A percentile compares a stretch with the other conserved stretches of the same genome.
phyloP scores from a whole-genome alignment of 2,797 vertebrate genomes.

The Eurystomus glaucurus region DNA sequence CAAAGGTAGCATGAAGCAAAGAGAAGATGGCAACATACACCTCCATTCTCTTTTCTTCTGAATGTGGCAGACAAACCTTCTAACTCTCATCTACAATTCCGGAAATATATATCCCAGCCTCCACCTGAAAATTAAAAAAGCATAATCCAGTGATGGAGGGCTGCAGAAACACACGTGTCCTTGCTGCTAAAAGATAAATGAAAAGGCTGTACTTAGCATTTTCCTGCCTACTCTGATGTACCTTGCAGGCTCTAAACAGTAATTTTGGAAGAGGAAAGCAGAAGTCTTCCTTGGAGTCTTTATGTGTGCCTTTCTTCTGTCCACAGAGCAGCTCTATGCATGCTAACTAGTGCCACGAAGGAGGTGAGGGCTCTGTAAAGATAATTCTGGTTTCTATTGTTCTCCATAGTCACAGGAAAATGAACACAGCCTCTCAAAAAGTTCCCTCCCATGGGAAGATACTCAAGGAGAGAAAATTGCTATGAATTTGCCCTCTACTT shows the following conservation, averaged over 20 bases:
- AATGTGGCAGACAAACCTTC: neutral
- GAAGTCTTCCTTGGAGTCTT: neutral
- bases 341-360: neutral
- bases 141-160: neutral
- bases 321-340: constrained; percentile 46
- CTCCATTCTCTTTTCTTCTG: neutral
- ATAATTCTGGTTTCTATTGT: constrained; percentile 65
- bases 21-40: neutral
- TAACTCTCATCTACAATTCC: neutral
- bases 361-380: constrained; percentile 23
- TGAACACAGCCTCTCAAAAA: constrained; percentile 72
- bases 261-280: neutral
- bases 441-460: constrained; percentile 68
- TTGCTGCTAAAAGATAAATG: neutral
- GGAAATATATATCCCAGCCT: neutral
- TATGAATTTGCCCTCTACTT: constrained; percentile 74
- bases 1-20: neutral
- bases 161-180: neutral
- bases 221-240: neutral
- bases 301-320: constrained; percentile 9
- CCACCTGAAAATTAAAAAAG: neutral
- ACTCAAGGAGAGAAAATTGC: constrained; percentile 76
- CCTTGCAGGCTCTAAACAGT: neutral
- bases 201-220: neutral
- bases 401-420: constrained; percentile 54